Percentiles rank a stretch among this genome's conserved stretches.
These are phyloP conservation scores for Apamea monoglypha DNA, from an alignment of 2,888 invertebrate species.

Conservation along the genomic window DNA sequence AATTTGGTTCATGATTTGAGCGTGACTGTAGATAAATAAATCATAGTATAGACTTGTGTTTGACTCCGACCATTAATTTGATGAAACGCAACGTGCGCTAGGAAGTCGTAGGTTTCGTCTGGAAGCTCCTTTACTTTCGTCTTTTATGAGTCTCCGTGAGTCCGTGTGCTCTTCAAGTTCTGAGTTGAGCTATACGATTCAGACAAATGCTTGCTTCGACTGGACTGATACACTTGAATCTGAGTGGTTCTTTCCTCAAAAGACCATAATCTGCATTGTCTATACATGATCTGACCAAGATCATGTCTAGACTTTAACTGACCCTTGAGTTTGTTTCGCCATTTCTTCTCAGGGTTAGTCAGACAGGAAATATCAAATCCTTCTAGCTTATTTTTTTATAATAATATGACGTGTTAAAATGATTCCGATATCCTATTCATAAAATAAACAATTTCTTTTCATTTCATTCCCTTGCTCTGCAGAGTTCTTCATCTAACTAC, in stretches of 20 bases:
- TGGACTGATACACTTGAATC: background rate
- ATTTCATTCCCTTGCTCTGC: background rate
- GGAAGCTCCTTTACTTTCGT: background rate
- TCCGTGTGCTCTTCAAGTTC: background rate
- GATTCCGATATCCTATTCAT: background rate
- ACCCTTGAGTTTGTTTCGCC: background rate
- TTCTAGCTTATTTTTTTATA: background rate
- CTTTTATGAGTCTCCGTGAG: too few species aligned
- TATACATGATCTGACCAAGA: background rate
- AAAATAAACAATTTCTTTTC: background rate
- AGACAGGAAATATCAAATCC: background rate
- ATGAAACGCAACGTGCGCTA: background rate
- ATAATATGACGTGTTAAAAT: background rate
- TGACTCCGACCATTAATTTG: background rate
- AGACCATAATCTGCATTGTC: too few species aligned
- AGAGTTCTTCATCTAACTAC: too few species aligned
- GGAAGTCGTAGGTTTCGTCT: too few species aligned
- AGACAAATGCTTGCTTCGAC: background rate
- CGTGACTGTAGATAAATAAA: background rate
- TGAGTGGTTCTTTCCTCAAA: background rate
- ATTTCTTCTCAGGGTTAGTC: background rate
- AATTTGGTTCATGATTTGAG: slow-evolving; percentile 24
- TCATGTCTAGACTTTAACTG: background rate
- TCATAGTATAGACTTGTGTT: slow-evolving; percentile 1
- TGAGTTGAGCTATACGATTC: background rate